Evolutionary conservation across 1,140 invertebrate species (phyloP).

Genomic region (Habropoda laboriosa): DNA sequence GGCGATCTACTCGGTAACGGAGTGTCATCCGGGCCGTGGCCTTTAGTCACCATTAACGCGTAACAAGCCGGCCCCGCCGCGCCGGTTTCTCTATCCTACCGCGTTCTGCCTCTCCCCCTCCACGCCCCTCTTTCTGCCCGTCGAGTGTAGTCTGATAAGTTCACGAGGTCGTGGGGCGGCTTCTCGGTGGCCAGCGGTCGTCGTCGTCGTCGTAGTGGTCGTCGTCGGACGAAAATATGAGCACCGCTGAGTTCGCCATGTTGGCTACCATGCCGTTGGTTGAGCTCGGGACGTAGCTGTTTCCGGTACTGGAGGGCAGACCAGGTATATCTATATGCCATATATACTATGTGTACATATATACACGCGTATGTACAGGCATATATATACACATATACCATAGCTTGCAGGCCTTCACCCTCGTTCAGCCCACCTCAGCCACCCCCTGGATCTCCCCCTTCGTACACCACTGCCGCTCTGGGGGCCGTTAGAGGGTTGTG

Average conservation of each 20-base stretch:
- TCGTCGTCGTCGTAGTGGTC: too few relatives aligned
- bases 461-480: conserved; percentile 59
- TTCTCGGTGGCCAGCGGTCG: not conserved
- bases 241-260: conserved; percentile 79
- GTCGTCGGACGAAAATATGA: conserved; percentile 66
- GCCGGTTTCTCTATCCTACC: not conserved
- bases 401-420: conserved; percentile 74
- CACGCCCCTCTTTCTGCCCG: too few relatives aligned
- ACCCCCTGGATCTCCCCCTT: conserved; percentile 57
- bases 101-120: not conserved
- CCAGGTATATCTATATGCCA: conserved; percentile 76
- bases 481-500: conserved; percentile 66
- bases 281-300: conserved; percentile 77
- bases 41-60: conserved; percentile 30
- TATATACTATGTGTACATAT: conserved; percentile 46
- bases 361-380: conserved; percentile 31
- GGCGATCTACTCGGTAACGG: conserved; percentile 6
- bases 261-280: conserved; percentile 76
- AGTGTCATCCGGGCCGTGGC: conserved; percentile 1
- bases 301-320: conserved; percentile 78
- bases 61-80: conserved; percentile 13
- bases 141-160: conserved; percentile 22
- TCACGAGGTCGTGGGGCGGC: conserved; percentile 10
- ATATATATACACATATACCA: conserved; percentile 30
- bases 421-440: conserved; percentile 70